Evolutionary conservation across 2,888 invertebrate genomes (phyloP).

Genomic region (Germaria angustata): DNA sequence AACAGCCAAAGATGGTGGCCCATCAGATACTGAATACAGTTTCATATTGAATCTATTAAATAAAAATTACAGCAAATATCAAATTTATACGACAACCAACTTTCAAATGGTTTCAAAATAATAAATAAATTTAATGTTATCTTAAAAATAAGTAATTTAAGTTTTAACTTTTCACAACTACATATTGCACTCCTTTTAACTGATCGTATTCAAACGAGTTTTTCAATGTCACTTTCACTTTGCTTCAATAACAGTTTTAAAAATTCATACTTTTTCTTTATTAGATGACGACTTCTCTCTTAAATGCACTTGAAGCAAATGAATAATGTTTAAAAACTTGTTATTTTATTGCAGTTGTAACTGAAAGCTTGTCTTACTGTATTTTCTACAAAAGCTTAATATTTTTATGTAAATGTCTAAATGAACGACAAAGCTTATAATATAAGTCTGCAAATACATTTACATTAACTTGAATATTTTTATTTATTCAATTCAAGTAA

Average conservation of each 20-base stretch:
- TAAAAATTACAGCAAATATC: neutral
- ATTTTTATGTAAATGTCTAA: neutral
- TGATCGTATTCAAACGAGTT: no score
- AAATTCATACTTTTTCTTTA: constrained; percentile 11
- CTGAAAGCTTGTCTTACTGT: constrained; percentile 41
- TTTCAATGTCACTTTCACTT: constrained; percentile 16
- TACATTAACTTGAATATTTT: no score
- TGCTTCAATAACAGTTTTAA: neutral
- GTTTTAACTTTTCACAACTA: neutral
- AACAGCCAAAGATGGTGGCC: constrained; percentile 88
- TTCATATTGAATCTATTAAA: constrained; percentile 81
- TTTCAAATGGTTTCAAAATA: constrained; percentile 25
- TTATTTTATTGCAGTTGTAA: constrained; percentile 25
- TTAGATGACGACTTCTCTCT: constrained; percentile 15
- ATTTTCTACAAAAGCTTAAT: constrained; percentile 32
- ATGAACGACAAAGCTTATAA: constrained; percentile 13
- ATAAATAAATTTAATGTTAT: constrained; percentile 19
- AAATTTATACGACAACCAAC: neutral
- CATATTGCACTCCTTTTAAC: neutral
- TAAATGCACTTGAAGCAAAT: constrained; percentile 21
- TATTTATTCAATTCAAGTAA: no score
- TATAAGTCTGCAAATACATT: neutral
- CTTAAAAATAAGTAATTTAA: neutral
- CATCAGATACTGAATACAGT: constrained; percentile 87
- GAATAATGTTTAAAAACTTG: constrained; percentile 43